These are phyloP conservation scores for Cydia pomonella DNA, from an alignment of 1,140 invertebrate genomes.

Conservation along the genomic window DNA sequence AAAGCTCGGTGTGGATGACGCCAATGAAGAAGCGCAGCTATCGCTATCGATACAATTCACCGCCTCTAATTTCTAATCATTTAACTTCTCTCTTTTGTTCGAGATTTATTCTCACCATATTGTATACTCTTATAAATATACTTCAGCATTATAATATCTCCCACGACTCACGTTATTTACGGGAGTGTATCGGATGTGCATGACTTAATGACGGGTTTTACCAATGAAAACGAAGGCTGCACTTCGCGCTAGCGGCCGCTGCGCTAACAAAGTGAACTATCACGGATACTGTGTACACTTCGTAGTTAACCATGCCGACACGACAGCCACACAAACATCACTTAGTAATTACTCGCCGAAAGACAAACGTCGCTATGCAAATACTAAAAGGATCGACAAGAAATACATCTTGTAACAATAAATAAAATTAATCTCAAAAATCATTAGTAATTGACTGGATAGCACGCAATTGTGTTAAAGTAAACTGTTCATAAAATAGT, in stretches of 20 bases:
- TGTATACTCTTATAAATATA: background rate
- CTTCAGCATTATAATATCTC: background rate
- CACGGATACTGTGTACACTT: constrained; percentile 35
- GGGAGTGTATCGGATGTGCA: background rate
- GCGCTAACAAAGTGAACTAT: constrained; percentile 38
- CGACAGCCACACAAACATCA: constrained; percentile 44
- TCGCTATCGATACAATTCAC: constrained; percentile 22
- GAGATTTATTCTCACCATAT: background rate
- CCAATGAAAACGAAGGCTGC: constrained; percentile 42
- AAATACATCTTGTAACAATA: constrained; percentile 8
- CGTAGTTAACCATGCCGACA: constrained; percentile 44
- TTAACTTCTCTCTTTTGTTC: background rate
- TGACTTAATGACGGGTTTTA: constrained; percentile 29
- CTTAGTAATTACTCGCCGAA: constrained; percentile 33
- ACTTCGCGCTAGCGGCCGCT: constrained; percentile 35
- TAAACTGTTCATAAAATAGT: constrained; percentile 15
- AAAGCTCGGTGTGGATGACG: constrained; percentile 30
- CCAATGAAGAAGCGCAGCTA: constrained; percentile 25
- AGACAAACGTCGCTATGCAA: constrained; percentile 22
- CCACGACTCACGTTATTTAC: background rate
- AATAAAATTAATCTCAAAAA: constrained; percentile 18
- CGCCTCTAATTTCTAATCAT: constrained; percentile 1
- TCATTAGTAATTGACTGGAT: constrained; percentile 20
- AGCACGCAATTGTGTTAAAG: constrained; percentile 11
- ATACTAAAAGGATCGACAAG: background rate